phyloP scores from a whole-genome alignment of 2,888 invertebrate species.

The Zhuqinia jingwanae region DNA sequence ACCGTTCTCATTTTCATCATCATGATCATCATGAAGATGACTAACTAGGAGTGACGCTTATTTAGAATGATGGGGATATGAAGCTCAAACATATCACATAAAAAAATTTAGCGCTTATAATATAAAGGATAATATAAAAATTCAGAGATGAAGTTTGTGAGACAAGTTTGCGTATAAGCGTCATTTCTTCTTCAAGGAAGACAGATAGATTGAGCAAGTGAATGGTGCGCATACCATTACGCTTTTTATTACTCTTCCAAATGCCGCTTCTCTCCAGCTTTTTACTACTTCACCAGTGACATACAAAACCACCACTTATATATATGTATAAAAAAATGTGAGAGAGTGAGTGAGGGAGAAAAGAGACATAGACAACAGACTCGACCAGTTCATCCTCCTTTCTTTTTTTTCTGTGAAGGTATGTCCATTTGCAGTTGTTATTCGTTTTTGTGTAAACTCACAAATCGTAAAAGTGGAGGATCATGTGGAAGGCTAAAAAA shows the following conservation, averaged over 20 bases:
- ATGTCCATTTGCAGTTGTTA: conserved; percentile 33
- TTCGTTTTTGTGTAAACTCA: conserved; percentile 56
- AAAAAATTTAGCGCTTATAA: conserved; percentile 33
- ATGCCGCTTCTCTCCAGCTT: conserved; percentile 53
- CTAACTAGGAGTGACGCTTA: conserved; percentile 40
- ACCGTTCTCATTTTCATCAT: not conserved
- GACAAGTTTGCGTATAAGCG: not conserved
- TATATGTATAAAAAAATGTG: not conserved
- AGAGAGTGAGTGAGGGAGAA: not conserved
- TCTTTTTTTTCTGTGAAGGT: conserved; percentile 21
- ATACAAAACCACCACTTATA: conserved; percentile 40
- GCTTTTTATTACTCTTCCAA: conserved; percentile 70
- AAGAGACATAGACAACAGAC: conserved; percentile 9
- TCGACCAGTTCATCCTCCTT: conserved; percentile 22
- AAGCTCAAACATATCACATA: not conserved
- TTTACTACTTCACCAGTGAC: conserved; percentile 30
- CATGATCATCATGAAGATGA: not conserved
- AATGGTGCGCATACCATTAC: conserved; percentile 72
- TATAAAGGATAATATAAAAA: too few species aligned
- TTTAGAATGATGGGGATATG: conserved; percentile 19
- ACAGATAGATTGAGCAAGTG: conserved; percentile 65
- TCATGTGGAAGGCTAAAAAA: conserved; percentile 8
- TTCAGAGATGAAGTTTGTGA: not conserved
- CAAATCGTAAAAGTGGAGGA: conserved; percentile 68
- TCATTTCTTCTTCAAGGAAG: conserved; percentile 39